These are phyloP conservation scores for Nephrocerus scutellatus DNA, from an alignment of 2,888 invertebrate species.

Conservation along the genomic window DNA sequence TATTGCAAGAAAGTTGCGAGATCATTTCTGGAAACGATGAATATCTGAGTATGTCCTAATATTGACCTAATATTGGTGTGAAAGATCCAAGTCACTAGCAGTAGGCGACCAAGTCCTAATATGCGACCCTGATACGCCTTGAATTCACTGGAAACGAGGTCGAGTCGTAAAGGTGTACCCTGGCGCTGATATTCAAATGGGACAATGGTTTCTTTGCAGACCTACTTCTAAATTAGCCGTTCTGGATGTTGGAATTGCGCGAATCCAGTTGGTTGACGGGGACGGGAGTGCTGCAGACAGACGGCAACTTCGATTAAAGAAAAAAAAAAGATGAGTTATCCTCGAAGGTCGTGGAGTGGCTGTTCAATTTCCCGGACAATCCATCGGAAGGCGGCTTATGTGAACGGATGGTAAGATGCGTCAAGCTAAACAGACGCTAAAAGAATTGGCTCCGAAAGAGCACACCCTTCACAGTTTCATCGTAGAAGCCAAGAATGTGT, in stretches of 20 bases:
- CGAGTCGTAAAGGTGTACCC: conserved; percentile 18
- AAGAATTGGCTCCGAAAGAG: conserved; percentile 3
- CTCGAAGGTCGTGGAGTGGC: conserved; percentile 8
- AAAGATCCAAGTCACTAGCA: not conserved
- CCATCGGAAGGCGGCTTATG: conserved; percentile 12
- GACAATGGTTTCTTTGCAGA: conserved; percentile 18
- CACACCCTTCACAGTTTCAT: conserved; percentile 8
- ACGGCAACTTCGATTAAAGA: too few relatives aligned
- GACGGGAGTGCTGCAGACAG: conserved; percentile 5
- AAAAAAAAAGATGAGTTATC: conserved; percentile 7
- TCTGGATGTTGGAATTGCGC: conserved; percentile 44
- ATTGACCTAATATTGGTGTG: conserved; percentile 11
- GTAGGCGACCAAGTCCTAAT: conserved; percentile 13
- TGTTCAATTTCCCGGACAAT: conserved; percentile 8
- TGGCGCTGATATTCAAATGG: conserved; percentile 22
- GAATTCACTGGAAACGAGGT: conserved; percentile 20
- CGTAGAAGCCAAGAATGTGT: conserved; percentile 11
- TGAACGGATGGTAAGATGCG: conserved; percentile 10
- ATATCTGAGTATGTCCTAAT: conserved; percentile 9
- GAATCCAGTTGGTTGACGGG: conserved; percentile 6
- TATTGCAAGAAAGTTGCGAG: conserved; percentile 8
- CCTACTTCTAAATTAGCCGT: conserved; percentile 26
- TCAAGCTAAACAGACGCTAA: conserved; percentile 5
- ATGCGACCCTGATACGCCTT: conserved; percentile 18
- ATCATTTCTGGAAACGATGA: conserved; percentile 16